phyloP scores from a whole-genome alignment of 2,797 vertebrate species.

The Microcaecilia unicolor region DNA sequence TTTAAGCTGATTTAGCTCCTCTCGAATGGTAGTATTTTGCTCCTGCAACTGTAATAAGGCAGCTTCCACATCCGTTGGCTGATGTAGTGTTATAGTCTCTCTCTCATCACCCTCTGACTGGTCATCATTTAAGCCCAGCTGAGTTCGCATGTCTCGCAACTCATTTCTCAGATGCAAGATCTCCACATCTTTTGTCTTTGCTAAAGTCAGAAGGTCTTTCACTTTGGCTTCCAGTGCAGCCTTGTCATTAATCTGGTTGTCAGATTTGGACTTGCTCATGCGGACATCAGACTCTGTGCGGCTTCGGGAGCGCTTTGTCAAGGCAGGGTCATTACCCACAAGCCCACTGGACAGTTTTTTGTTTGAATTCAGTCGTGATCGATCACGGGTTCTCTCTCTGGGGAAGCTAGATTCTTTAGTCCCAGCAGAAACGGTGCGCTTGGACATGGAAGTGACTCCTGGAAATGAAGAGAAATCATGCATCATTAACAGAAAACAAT shows the following conservation, averaged over 20 bases:
- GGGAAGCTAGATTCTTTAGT: constrained; percentile 76
- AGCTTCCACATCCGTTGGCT: constrained; percentile 79
- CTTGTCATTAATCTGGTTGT: constrained; percentile 85
- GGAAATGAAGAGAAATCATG: neutral
- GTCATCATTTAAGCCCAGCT: constrained; percentile 70
- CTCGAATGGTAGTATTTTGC: constrained; percentile 86
- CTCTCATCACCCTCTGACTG: constrained; percentile 54
- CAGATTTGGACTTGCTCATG: constrained; percentile 91
- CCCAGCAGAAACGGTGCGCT: constrained; percentile 64
- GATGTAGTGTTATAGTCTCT: constrained; percentile 51
- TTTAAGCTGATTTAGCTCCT: constrained; percentile 86
- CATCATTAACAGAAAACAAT: too few species aligned
- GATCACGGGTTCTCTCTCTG: constrained; percentile 73
- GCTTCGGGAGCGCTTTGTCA: constrained; percentile 73
- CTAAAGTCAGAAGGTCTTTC: constrained; percentile 79
- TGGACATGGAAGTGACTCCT: constrained; percentile 57
- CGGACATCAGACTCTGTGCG: constrained; percentile 72
- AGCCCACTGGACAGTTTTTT: constrained; percentile 67
- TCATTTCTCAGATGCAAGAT: constrained; percentile 82
- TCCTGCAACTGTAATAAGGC: constrained; percentile 82
- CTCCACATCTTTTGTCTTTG: constrained; percentile 88
- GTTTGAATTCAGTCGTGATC: constrained; percentile 65
- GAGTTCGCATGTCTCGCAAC: constrained; percentile 79
- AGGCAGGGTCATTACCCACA: constrained; percentile 16
- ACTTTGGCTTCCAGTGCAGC: constrained; percentile 83